Evolutionary conservation across 2,113 vertebrate species (phyloP).

Genomic region (Hypanus sabinus): DNA sequence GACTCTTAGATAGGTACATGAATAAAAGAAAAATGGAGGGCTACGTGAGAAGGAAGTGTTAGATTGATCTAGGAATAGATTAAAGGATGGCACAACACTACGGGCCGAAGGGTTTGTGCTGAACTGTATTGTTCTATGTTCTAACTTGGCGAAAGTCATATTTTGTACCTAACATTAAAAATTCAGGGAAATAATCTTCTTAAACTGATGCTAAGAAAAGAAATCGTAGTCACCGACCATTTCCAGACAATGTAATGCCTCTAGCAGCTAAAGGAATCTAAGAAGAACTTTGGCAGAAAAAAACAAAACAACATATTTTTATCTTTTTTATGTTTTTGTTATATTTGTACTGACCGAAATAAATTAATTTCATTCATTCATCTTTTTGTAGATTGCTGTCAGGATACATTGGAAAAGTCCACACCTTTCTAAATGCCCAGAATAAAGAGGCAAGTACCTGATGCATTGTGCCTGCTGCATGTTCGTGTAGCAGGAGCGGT

Average conservation of each 20-base stretch:
- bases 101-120: no score
- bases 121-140: no score
- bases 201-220: background rate
- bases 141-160: background rate
- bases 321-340: no score
- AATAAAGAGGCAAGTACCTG: constrained; percentile 45
- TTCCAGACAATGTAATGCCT: background rate
- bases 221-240: background rate
- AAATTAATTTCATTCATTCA: no score
- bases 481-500: constrained; percentile 51
- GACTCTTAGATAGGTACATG: no score
- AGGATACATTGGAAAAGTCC: background rate
- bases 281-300: background rate
- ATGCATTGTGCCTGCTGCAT: constrained; percentile 42
- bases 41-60: no score
- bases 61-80: no score
- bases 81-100: no score
- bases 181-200: background rate
- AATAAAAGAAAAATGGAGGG: no score
- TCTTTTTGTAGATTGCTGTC: background rate
- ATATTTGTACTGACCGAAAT: no score
- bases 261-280: background rate
- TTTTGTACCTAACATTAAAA: background rate
- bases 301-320: background rate
- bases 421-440: background rate